A percentile compares a stretch with the other conserved stretches of the same genome.
phyloP scores from a whole-genome alignment of 1,140 invertebrate species.

The Drosophila sturtevanti region DNA sequence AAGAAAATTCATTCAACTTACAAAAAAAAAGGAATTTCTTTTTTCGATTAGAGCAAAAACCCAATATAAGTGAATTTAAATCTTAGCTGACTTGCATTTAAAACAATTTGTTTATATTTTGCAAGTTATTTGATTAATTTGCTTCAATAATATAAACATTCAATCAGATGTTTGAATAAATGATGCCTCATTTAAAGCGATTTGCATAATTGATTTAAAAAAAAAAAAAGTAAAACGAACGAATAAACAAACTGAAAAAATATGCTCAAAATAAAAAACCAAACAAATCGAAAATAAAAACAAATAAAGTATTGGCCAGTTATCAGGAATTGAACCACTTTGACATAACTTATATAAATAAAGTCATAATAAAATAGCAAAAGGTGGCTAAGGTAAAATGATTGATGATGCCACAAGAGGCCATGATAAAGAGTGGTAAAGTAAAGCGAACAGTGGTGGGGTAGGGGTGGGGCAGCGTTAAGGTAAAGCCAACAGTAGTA shows the following conservation, averaged over 20 bases:
- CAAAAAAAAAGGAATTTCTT: not conserved
- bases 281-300: not conserved
- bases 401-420: constrained; percentile 53
- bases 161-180: constrained; percentile 31
- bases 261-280: not conserved
- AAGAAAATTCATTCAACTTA: not conserved
- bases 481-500: constrained; percentile 22
- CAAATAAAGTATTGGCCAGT: not conserved
- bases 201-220: constrained; percentile 66
- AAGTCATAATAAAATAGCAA: constrained; percentile 24
- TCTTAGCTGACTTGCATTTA: not conserved
- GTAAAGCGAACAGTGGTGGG: not conserved
- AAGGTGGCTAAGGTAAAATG: constrained; percentile 40
- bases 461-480: too few species aligned
- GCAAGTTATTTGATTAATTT: constrained; percentile 18
- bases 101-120: constrained; percentile 12
- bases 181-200: constrained; percentile 39
- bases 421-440: not conserved
- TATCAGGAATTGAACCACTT: constrained; percentile 33
- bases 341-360: constrained; percentile 40
- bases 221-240: constrained; percentile 16
- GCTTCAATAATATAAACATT: constrained; percentile 1
- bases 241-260: constrained; percentile 8
- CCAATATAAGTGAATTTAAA: not conserved
- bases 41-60: not conserved